Conservation (phyloP, 2,113 vertebrate species). For the Gavia stellata region DNA sequence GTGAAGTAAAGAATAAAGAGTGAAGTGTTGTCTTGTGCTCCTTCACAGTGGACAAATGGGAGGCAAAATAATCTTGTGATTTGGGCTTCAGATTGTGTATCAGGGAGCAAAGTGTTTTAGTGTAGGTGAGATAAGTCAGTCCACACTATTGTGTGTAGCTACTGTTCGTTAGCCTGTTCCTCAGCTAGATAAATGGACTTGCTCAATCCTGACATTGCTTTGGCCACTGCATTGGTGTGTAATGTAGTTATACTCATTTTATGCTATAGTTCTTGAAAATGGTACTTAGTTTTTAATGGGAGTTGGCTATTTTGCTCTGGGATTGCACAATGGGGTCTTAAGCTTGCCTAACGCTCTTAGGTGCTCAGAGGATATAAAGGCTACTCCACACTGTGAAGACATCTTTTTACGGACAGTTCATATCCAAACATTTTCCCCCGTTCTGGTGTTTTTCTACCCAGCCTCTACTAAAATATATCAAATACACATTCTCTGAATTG, state of each 20-base stretch:
- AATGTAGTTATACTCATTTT: neutral
- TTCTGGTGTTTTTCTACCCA: neutral
- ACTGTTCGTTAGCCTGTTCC: neutral
- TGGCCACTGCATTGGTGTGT: neutral
- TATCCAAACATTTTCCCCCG: rapidly evolving
- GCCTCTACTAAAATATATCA: neutral
- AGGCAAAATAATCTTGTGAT: neutral
- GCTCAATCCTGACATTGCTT: neutral
- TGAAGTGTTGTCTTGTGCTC: neutral
- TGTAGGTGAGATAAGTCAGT: neutral
- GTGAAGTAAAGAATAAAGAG: neutral
- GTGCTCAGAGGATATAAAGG: neutral
- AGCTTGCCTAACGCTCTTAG: neutral
- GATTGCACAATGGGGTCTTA: neutral
- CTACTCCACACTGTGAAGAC: neutral
- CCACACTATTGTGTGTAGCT: neutral
- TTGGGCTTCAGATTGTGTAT: neutral
- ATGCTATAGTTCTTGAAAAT: neutral
- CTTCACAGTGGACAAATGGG: neutral
- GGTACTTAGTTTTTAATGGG: neutral
- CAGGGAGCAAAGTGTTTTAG: neutral
- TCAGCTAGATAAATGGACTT: neutral
- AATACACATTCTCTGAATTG: neutral
- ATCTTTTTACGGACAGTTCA: neutral
- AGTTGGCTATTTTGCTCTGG: neutral